Evolutionary conservation across 2,888 invertebrate species (phyloP).

Genomic region (Latrodectus elegans): DNA sequence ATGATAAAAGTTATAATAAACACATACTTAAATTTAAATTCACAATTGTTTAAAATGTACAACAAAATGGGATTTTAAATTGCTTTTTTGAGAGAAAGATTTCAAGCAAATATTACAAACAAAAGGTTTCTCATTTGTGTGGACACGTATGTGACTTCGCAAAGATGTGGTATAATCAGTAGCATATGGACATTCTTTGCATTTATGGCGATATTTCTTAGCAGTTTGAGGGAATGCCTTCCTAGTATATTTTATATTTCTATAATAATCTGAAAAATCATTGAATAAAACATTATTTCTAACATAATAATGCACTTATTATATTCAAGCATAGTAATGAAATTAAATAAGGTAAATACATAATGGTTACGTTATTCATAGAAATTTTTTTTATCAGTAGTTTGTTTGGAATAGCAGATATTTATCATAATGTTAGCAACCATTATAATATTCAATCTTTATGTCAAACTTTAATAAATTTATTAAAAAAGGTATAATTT

Average conservation of each 20-base stretch:
- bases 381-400: not conserved
- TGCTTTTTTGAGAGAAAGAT: constrained; percentile 42
- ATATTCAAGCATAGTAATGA: not conserved
- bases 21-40: too few relatives aligned
- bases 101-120: constrained; percentile 29
- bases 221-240: not conserved
- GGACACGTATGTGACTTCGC: constrained; percentile 33
- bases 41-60: not conserved
- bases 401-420: too few relatives aligned
- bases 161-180: constrained; percentile 47
- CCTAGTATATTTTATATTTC: not conserved
- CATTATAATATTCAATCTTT: too few relatives aligned
- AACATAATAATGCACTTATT: too few relatives aligned
- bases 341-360: not conserved
- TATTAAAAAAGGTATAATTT: too few relatives aligned
- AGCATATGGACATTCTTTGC: constrained; percentile 37
- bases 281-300: too few relatives aligned
- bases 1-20: too few relatives aligned
- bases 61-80: constrained; percentile 25
- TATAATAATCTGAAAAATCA: constrained; percentile 14
- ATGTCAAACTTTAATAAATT: too few relatives aligned
- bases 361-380: not conserved
- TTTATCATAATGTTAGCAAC: too few relatives aligned
- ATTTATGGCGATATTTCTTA: constrained; percentile 37
- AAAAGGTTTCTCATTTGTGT: constrained; percentile 48